Evolutionary conservation across 2,888 invertebrate genomes (phyloP), one percentile per base, ranked within the genome.

Genomic region (Cremastobaeus sp.): DNA sequence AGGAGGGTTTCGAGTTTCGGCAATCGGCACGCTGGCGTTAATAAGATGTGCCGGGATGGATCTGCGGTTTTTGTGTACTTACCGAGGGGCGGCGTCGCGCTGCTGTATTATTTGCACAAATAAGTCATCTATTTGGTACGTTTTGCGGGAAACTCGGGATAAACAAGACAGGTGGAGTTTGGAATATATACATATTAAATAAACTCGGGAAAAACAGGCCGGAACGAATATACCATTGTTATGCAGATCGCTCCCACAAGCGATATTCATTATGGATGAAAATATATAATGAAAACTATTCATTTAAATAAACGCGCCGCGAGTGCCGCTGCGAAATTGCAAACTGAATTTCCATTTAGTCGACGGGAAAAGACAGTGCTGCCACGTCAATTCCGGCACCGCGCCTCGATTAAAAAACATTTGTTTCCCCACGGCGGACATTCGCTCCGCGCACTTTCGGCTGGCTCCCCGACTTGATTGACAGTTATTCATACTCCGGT

Each of bases 1-100:
- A n/a, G n/a, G n/a, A n/a, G n/a, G n/a, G n/a, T n/a, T n/a, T 48
- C 41, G 47, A n/a, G 18, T 47, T 60, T 60, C 59, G 37, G 9
- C 25, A 5, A 18, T 39, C 17, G 52, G 15, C 11, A 37, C 45
- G 28, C 37, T 25, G 32, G 11, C 0, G 4, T 15, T 34, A 45
- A 34, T 57, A 18, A 45, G 32, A 57, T 14, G 57, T 54, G 18
- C 18, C 37, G 12, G 39, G 6, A 35, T 21, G 25, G 37, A 6
- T 12, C 11, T 21, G 52, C 21, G 52, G 52, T 37, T 14, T 35
- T 15, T n/a, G n/a, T n/a, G n/a, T n/a, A n/a, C n/a, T n/a, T n/a
- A n/a, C n/a, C n/a, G n/a, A n/a, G n/a, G n/a, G 14, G 17, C 34
- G 2, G 14, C 34, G 14, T 12, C 14, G 34, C 8, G 12, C 14